Evolutionary conservation across 2,797 vertebrate species (phyloP).

Genomic region (Acipenser oxyrinchus): DNA sequence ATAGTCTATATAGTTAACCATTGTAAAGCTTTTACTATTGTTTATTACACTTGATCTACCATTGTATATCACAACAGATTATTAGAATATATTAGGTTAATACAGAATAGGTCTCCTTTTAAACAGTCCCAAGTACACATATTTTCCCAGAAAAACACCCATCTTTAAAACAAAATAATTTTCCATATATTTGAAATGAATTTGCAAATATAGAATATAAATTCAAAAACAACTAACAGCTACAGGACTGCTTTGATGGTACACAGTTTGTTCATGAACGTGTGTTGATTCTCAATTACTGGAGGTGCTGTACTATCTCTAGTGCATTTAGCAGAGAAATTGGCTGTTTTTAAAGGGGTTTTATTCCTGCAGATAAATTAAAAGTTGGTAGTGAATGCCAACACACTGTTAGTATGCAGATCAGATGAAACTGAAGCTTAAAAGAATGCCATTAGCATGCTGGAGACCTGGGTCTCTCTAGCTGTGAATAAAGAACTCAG

Average conservation of each 20-base stretch:
- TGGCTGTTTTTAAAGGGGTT: constrained; percentile 40
- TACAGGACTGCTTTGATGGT: not conserved
- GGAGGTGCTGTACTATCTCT: constrained; percentile 45
- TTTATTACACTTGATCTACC: no score
- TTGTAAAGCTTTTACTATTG: no score
- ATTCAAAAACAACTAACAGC: no score
- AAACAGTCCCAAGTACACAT: not conserved
- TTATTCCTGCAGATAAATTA: constrained; percentile 46
- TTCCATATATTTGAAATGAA: no score
- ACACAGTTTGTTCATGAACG: constrained; percentile 21
- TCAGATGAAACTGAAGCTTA: constrained; percentile 38
- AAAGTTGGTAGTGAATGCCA: constrained; percentile 48
- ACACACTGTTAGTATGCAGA: constrained; percentile 60
- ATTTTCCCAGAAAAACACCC: not conserved
- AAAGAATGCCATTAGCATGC: constrained; percentile 65
- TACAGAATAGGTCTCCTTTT: no score
- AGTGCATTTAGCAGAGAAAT: constrained; percentile 42
- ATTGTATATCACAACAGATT: no score
- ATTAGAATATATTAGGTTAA: no score
- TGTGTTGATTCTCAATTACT: constrained; percentile 32
- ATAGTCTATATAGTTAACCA: no score
- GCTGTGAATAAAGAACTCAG: constrained; percentile 35
- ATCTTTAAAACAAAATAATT: no score
- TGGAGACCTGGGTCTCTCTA: constrained; percentile 45
- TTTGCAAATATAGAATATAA: no score